A percentile compares a stretch with the other conserved stretches of the same genome.
Conservation (phyloP, 2,113 vertebrate genomes). For the Callionymus lyra region DNA sequence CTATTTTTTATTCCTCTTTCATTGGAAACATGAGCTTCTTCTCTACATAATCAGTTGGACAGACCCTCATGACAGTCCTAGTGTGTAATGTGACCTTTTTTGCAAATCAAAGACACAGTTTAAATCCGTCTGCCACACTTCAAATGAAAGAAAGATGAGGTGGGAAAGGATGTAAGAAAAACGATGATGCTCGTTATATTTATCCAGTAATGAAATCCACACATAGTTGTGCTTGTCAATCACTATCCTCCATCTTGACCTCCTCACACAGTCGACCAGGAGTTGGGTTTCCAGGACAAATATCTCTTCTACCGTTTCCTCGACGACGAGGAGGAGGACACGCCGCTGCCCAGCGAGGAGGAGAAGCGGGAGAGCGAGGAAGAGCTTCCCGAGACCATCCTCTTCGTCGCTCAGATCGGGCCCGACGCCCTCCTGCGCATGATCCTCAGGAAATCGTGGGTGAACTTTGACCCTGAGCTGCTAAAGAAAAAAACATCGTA, state of each 20-base stretch:
- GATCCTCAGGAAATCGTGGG: conserved; percentile 93
- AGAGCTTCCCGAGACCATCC: conserved; percentile 88
- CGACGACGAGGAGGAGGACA: conserved; percentile 88
- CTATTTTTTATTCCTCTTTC: no score
- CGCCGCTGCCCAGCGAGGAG: conserved; percentile 84
- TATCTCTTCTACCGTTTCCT: conserved; percentile 97
- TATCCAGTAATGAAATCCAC: no score
- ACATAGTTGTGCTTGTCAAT: conserved; percentile 3
- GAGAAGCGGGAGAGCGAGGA: conserved; percentile 95
- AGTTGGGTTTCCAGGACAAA: conserved; percentile 93
- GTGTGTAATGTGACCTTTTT: no score
- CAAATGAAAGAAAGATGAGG: no score
- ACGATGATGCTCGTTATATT: no score
- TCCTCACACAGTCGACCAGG: conserved; percentile 91
- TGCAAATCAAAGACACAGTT: no score
- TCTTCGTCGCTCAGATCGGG: conserved; percentile 88
- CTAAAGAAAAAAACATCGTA: conserved; percentile 10
- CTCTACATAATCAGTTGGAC: no score
- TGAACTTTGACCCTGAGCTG: conserved; percentile 5
- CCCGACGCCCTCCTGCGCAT: conserved; percentile 95
- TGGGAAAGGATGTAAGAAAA: no score
- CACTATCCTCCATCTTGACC: no score
- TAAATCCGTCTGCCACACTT: no score
- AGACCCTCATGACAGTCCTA: no score
- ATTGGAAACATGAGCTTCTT: no score